Conservation (phyloP, 2,797 vertebrate genomes). For the Syndactyla subalaris region DNA sequence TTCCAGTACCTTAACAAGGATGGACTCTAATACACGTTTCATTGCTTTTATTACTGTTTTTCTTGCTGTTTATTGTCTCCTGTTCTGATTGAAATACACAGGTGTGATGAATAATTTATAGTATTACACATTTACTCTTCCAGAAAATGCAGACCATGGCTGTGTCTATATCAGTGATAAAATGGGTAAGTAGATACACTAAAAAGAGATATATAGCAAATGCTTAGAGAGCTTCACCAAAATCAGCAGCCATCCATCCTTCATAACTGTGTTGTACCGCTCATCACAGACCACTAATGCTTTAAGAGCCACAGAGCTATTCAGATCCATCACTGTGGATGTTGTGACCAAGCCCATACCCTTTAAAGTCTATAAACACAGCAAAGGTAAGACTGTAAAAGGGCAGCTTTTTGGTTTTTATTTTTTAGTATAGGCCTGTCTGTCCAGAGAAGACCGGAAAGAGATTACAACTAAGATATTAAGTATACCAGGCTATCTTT, state of each 20-base stretch:
- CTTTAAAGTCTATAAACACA: neutral
- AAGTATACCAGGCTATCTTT: neutral
- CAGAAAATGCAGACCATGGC: constrained; percentile 42
- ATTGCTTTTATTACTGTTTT: neutral
- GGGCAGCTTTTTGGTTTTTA: accelerated
- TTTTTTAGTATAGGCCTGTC: neutral
- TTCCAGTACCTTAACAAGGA: neutral
- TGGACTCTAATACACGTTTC: neutral
- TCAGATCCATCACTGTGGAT: neutral
- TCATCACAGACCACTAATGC: neutral
- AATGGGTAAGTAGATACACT: neutral
- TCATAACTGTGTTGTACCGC: neutral
- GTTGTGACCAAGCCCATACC: neutral
- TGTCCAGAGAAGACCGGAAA: neutral
- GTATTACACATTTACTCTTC: neutral
- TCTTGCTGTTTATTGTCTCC: neutral
- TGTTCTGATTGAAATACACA: constrained; percentile 19
- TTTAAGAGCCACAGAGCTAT: neutral
- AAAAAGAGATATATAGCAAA: constrained; percentile 16
- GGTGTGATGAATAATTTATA: constrained; percentile 54
- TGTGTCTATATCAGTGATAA: constrained; percentile 2
- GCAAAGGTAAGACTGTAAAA: neutral
- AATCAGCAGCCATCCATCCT: neutral
- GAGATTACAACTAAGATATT: neutral
- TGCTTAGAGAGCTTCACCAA: neutral